Evolutionary conservation across 2,797 vertebrate genomes (phyloP), one percentile per base, ranked within the genome.

Genomic region (Alosa sapidissima): DNA sequence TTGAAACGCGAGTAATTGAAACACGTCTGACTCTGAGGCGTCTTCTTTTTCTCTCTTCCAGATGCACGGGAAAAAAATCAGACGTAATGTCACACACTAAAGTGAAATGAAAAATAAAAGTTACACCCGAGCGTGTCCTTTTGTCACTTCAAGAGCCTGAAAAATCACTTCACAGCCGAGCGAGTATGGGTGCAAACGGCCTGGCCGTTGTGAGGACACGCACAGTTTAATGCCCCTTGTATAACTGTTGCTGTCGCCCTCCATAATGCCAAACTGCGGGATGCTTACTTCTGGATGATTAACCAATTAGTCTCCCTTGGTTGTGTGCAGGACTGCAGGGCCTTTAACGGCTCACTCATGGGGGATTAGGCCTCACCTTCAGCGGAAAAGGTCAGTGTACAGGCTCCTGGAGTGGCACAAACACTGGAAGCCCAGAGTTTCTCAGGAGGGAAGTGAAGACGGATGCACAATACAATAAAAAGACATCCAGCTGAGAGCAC

Each of bases 241-340:
- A 36, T 72, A 72, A 72, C 65, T 5, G 41, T 45, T 47, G 72
- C 4, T 72, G 68, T 72, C 68, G 36, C 28, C 36, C 68, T 41
- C 68, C 16, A 14, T 41, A 72, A 65, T 65, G 24, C 62, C 28
- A 28, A 65, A 65, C 62, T 65, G 62, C 62, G 54, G 28, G 65
- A 65, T 72, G 65, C 65, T 36, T 72, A 36, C 65, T 72, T 33
- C 65, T 72, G 65, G 65, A 72, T 36, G 65, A 72, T 72, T 72
- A 72, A 72, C 65, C 65, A 72, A 72, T 72, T 72, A 72, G 65
- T 72, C 65, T 36, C 65, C 65, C 65, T 72, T 72, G 65, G 65
- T 72, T 72, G 28, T 72, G 65, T 16, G 33, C 6, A 10, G 28
- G 28, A 72, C 65, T 72, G 65, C 65, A 16, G 65, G 33, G 13